These are phyloP conservation scores for Formicarius rufipectus DNA, from an alignment of 2,113 vertebrate genomes.

Conservation along the genomic window DNA sequence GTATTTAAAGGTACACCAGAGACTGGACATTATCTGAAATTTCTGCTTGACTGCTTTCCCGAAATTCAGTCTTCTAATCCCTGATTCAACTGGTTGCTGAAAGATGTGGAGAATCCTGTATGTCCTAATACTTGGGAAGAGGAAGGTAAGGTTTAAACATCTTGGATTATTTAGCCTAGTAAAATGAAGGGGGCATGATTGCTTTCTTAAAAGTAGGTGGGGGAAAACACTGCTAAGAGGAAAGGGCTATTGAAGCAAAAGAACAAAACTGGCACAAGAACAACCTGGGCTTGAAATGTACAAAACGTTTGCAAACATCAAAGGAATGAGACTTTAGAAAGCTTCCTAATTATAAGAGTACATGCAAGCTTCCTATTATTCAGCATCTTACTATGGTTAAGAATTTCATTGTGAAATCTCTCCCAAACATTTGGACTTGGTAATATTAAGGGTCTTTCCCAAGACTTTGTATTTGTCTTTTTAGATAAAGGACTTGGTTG, in stretches of 20 bases:
- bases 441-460: neutral
- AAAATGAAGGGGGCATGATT: neutral
- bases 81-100: neutral
- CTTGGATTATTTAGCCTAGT: neutral
- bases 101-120: neutral
- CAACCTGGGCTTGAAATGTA: neutral
- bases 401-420: neutral
- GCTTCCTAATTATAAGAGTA: neutral
- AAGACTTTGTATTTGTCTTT: neutral
- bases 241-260: neutral
- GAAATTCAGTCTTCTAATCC: neutral
- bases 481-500: neutral
- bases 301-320: neutral
- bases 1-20: neutral
- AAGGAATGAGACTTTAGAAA: neutral
- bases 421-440: neutral
- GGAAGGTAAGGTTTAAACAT: neutral
- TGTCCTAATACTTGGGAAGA: neutral
- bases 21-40: neutral
- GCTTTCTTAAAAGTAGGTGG: neutral
- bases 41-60: neutral
- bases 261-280: neutral
- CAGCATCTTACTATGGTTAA: neutral
- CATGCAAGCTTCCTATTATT: neutral
- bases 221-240: neutral